Evolutionary conservation across 2,113 vertebrate genomes (phyloP).

Genomic region (Tiliqua scincoides): DNA sequence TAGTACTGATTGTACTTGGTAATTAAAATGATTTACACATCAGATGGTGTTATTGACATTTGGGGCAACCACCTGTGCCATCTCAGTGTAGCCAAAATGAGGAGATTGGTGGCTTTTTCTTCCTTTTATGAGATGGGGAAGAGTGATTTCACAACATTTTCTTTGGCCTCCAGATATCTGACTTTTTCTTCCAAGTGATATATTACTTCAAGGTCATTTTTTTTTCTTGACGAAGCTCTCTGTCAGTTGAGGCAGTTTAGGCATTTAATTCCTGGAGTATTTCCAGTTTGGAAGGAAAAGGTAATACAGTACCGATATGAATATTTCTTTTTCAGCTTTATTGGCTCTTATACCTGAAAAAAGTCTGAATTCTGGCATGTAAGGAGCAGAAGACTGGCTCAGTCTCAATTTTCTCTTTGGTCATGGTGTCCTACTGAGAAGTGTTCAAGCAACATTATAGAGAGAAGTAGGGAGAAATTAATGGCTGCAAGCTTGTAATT

Average conservation of each 20-base stretch:
- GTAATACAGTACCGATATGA: not conserved
- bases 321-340: not conserved
- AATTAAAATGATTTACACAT: slow-evolving; percentile 58
- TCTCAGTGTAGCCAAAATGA: slow-evolving; percentile 34
- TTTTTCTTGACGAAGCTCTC: not conserved
- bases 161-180: slow-evolving; percentile 28
- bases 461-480: slow-evolving; percentile 4
- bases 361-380: not conserved
- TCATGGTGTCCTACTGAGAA: not conserved
- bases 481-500: slow-evolving; percentile 1
- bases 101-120: slow-evolving; percentile 18
- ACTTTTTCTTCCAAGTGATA: not conserved
- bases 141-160: slow-evolving; percentile 20
- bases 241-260: not conserved
- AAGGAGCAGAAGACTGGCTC: not conserved
- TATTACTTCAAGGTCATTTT: not conserved
- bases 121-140: slow-evolving; percentile 29
- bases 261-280: not conserved
- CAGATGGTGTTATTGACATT: slow-evolving; percentile 66
- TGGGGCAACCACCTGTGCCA: slow-evolving; percentile 56
- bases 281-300: not conserved
- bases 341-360: not conserved
- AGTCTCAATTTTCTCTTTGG: not conserved
- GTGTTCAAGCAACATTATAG: slow-evolving; percentile 16
- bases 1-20: slow-evolving; percentile 43